These are phyloP conservation scores for Axea sp. DNA, from an alignment of 2,888 invertebrate species.

Conservation along the genomic window DNA sequence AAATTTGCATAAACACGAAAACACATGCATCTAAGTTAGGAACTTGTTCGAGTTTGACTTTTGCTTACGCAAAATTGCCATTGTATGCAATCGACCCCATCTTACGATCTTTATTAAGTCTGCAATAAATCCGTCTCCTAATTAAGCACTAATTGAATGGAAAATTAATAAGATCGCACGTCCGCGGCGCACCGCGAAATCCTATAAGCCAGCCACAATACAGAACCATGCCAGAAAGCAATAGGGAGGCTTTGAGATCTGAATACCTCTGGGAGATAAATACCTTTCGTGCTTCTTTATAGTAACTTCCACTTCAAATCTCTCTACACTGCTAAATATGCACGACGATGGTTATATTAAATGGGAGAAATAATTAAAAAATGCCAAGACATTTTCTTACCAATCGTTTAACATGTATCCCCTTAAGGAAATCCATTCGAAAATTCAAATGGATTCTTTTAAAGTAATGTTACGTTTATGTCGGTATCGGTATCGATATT, in stretches of 20 bases:
- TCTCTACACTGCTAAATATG: constrained; percentile 46
- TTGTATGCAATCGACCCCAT: constrained; percentile 39
- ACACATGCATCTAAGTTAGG: constrained; percentile 6
- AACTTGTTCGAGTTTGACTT: constrained; percentile 48
- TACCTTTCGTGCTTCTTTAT: constrained; percentile 60
- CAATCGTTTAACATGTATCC: background rate
- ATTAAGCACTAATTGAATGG: constrained; percentile 73
- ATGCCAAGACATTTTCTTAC: constrained; percentile 9
- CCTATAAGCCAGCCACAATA: constrained; percentile 69
- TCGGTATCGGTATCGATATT: constrained; percentile 32
- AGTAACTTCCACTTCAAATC: constrained; percentile 57
- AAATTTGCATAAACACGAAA: constrained; percentile 13
- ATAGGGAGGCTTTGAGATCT: constrained; percentile 57
- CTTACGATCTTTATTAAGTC: constrained; percentile 59
- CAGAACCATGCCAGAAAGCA: constrained; percentile 63
- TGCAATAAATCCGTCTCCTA: constrained; percentile 66
- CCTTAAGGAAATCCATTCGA: background rate
- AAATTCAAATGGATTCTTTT: constrained; percentile 1
- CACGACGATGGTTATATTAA: constrained; percentile 45
- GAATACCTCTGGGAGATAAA: constrained; percentile 61
- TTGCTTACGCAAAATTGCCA: constrained; percentile 45
- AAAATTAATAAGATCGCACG: constrained; percentile 73
- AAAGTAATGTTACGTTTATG: constrained; percentile 10
- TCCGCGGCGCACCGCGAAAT: constrained; percentile 65
- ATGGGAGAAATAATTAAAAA: constrained; percentile 50